A percentile compares a stretch with the other conserved stretches of the same genome.
phyloP scores from a whole-genome alignment of 2,797 vertebrate genomes.

The Percopsis omiscomaycus region DNA sequence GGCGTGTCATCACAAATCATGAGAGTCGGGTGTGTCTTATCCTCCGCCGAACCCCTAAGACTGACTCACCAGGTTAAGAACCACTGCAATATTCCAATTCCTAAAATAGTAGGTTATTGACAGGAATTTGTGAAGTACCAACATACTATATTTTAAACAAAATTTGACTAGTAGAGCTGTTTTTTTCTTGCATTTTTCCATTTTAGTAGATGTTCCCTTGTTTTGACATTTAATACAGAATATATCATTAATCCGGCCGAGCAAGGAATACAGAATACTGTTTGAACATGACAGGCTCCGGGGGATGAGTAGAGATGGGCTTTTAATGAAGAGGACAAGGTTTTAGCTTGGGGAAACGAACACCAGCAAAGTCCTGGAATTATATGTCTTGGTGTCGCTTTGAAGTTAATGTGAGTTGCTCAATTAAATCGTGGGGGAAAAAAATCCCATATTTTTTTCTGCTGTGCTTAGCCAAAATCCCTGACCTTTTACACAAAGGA shows the following conservation, averaged over 20 bases:
- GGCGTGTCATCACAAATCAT: too few species aligned
- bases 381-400: conserved; percentile 61
- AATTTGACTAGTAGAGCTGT: not conserved
- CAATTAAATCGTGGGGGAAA: conserved; percentile 57
- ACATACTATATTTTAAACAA: too few species aligned
- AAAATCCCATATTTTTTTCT: conserved; percentile 11
- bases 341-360: conserved; percentile 60
- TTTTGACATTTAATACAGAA: conserved; percentile 65
- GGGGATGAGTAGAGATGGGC: conserved; percentile 50
- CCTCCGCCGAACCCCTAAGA: too few species aligned
- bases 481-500: conserved; percentile 35
- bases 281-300: conserved; percentile 66
- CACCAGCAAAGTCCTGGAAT: conserved; percentile 59
- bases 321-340: conserved; percentile 72
- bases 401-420: conserved; percentile 70
- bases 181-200: conserved; percentile 6
- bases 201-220: conserved; percentile 34
- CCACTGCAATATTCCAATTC: too few species aligned
- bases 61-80: too few species aligned
- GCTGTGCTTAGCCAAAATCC: conserved; percentile 40
- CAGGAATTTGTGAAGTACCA: too few species aligned
- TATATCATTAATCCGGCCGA: conserved; percentile 63
- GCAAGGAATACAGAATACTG: conserved; percentile 48
- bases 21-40: too few species aligned
- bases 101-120: too few species aligned